Conservation (phyloP, 30 jellyfish, hydroid and myxozoan species). For the Hydractinia echinata region DNA sequence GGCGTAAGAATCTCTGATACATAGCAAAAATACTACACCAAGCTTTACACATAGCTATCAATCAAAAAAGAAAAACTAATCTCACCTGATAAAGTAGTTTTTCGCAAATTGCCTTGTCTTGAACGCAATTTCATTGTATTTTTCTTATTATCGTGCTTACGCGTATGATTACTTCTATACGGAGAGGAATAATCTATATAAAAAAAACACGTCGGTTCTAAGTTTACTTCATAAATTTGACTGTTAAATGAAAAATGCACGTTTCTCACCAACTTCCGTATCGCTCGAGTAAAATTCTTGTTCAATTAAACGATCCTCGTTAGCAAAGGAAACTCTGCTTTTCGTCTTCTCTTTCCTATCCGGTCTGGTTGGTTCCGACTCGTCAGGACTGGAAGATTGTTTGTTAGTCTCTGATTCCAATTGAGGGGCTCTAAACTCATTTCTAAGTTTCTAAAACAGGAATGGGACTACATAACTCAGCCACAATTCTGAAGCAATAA, state of each 20-base stretch:
- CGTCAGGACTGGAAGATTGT: neutral
- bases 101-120: no score
- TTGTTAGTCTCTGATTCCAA: neutral
- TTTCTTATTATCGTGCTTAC: no score
- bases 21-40: no score
- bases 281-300: slow-evolving; percentile 13
- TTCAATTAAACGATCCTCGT: neutral
- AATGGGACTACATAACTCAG: neutral
- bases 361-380: neutral
- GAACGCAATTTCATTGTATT: no score
- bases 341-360: neutral
- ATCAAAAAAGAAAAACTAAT: no score
- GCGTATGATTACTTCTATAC: no score
- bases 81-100: no score
- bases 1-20: no score
- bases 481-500: neutral
- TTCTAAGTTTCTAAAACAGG: neutral
- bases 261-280: slow-evolving; percentile 9
- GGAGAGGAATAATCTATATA: no score
- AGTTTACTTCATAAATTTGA: neutral
- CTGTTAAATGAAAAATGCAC: neutral
- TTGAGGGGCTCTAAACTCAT: slow-evolving; percentile 6
- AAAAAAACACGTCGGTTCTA: no score
- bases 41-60: no score
- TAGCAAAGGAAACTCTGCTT: slow-evolving; percentile 10